Conservation (phyloP, 2,888 invertebrate genomes). For the Platycnemis pennipes region DNA sequence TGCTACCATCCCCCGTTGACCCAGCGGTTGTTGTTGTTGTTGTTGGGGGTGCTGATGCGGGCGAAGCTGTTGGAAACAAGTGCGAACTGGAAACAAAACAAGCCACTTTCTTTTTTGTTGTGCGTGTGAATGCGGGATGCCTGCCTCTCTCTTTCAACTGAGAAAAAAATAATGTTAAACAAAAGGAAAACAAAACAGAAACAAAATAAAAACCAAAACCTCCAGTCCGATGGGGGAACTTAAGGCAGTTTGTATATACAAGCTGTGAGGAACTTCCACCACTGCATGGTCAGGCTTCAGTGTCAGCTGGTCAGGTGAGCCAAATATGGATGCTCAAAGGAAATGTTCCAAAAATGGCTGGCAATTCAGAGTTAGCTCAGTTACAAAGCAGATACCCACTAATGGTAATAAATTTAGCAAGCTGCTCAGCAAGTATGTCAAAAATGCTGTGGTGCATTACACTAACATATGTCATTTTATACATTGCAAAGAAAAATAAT, state of each 20-base stretch:
- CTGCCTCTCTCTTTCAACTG: constrained; percentile 57
- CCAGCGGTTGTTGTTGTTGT: constrained; percentile 67
- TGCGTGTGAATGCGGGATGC: constrained; percentile 55
- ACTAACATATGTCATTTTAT: background rate
- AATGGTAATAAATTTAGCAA: background rate
- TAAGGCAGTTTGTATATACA: constrained; percentile 7
- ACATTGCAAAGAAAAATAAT: background rate
- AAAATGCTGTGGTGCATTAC: background rate
- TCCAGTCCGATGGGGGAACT: background rate
- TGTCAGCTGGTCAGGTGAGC: background rate
- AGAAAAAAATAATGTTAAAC: constrained; percentile 52
- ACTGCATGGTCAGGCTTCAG: background rate
- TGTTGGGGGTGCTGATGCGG: constrained; percentile 55
- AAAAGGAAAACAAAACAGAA: constrained; percentile 30
- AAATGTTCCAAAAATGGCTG: background rate
- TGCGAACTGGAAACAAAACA: constrained; percentile 76
- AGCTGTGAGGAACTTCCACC: constrained; percentile 18
- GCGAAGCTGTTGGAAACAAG: constrained; percentile 77
- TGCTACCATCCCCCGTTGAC: constrained; percentile 66
- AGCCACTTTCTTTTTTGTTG: constrained; percentile 67
- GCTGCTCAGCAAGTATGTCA: background rate
- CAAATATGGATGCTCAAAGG: background rate
- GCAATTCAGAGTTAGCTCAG: background rate
- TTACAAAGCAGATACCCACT: background rate
- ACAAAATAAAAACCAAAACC: background rate